Percentiles rank a stretch among this genome's conserved stretches.
Conservation (phyloP, 2,797 vertebrate genomes). For the Caiman crocodilus region DNA sequence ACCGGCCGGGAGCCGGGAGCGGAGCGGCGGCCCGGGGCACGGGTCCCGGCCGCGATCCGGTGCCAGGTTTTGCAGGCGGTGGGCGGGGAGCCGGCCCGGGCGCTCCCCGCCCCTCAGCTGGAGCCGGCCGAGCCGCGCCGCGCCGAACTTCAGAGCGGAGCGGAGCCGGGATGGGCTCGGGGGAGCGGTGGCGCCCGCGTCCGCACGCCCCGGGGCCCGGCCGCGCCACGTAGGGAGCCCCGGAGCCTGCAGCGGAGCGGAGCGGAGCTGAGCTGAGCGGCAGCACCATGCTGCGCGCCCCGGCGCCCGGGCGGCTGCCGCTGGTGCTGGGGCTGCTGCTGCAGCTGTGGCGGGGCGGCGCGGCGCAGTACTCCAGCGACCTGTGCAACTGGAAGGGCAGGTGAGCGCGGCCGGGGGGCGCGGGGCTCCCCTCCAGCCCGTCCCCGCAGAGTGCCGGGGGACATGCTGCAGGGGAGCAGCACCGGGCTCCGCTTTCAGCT, state of each 20-base stretch:
- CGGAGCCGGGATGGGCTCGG: constrained; percentile 56
- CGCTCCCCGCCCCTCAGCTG: constrained; percentile 75
- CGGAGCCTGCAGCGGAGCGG: not conserved
- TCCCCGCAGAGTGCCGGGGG: not conserved
- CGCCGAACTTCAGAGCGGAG: constrained; percentile 20
- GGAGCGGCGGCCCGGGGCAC: rapidly evolving
- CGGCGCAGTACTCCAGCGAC: constrained; percentile 93
- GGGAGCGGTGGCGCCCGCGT: constrained; percentile 18
- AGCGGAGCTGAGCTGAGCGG: not conserved
- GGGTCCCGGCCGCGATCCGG: not conserved
- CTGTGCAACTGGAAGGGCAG: constrained; percentile 96
- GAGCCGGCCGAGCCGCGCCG: not conserved
- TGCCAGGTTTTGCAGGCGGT: constrained; percentile 41
- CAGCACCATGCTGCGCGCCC: constrained; percentile 67
- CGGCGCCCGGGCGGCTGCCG: constrained; percentile 63
- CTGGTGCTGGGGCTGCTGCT: constrained; percentile 83
- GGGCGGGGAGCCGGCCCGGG: not conserved
- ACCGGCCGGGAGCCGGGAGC: not conserved
- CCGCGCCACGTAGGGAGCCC: not conserved
- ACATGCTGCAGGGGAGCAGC: not conserved
- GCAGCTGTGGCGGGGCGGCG: constrained; percentile 83
- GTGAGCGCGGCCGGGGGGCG: not conserved
- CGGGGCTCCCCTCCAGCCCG: constrained; percentile 13
- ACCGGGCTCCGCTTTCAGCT: not conserved
- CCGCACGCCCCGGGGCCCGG: not conserved